phyloP scores from a whole-genome alignment of 1,140 invertebrate species.

The Drosophila azteca region DNA sequence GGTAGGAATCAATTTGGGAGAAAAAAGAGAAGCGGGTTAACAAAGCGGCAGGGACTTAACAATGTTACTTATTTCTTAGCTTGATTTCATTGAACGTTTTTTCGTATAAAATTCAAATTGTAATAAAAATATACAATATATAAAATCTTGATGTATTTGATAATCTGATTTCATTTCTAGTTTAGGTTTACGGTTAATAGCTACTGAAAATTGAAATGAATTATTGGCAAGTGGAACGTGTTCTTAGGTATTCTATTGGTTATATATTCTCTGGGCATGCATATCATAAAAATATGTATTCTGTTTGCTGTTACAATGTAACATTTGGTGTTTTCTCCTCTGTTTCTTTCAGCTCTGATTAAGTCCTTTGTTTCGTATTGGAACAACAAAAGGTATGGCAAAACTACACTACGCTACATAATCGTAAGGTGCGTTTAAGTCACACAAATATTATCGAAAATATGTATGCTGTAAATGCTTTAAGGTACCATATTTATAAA shows the following conservation, averaged over 20 bases:
- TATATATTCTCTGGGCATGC: slow-evolving; percentile 12
- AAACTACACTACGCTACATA: slow-evolving; percentile 48
- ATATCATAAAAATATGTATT: slow-evolving; percentile 16
- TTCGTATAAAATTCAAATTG: slow-evolving; percentile 41
- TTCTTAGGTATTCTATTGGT: background rate
- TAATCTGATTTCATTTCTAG: slow-evolving; percentile 21
- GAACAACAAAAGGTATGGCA: slow-evolving; percentile 4
- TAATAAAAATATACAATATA: slow-evolving; percentile 32
- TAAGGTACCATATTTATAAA: slow-evolving; percentile 51
- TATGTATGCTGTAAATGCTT: slow-evolving; percentile 61
- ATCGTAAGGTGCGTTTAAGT: slow-evolving; percentile 30
- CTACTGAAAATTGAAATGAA: slow-evolving; percentile 39
- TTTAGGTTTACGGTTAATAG: slow-evolving; percentile 28
- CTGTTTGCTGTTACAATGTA: slow-evolving; percentile 9
- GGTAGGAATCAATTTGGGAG: slow-evolving; percentile 29
- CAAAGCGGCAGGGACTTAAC: slow-evolving; percentile 4
- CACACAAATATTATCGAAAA: slow-evolving; percentile 37
- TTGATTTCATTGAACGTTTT: slow-evolving; percentile 19
- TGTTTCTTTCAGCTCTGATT: slow-evolving; percentile 2
- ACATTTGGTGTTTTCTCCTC: background rate
- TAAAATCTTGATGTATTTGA: slow-evolving; percentile 45
- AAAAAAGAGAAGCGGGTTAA: slow-evolving; percentile 5
- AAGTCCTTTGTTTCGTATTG: slow-evolving; percentile 4
- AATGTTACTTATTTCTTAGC: slow-evolving; percentile 24
- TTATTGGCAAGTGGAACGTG: slow-evolving; percentile 2